Conservation (phyloP, 2,888 invertebrate genomes). For the Brachypalpus laphriformis region DNA sequence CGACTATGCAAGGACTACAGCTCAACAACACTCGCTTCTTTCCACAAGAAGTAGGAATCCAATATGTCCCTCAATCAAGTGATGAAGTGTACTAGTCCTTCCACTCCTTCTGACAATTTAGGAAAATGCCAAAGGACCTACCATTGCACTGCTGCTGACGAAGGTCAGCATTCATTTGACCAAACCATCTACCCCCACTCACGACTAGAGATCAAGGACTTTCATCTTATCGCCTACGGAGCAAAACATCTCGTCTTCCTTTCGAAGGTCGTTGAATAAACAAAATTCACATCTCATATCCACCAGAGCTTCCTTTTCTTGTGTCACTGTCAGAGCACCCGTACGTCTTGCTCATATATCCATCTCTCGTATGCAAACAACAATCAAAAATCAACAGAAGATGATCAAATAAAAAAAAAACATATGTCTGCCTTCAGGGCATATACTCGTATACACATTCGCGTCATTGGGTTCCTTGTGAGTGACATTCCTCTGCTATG, state of each 20-base stretch:
- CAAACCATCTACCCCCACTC: neutral
- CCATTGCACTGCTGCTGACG: neutral
- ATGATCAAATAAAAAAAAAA: slow-evolving; percentile 21
- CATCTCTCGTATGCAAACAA: slow-evolving; percentile 20
- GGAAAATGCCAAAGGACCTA: neutral
- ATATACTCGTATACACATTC: neutral
- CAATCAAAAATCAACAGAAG: slow-evolving; percentile 50
- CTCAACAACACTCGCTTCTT: no score
- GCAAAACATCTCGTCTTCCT: neutral
- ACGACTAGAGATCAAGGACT: neutral
- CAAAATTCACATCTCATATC: slow-evolving; percentile 19
- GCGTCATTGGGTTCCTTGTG: slow-evolving; percentile 5
- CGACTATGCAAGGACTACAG: no score
- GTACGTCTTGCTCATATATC: neutral
- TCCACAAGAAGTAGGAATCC: neutral
- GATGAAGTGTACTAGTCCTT: no score
- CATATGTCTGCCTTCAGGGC: slow-evolving; percentile 20
- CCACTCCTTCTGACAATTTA: neutral
- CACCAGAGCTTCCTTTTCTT: slow-evolving; percentile 4
- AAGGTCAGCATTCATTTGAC: neutral
- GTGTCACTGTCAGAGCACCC: slow-evolving; percentile 17
- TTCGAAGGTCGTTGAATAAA: slow-evolving; percentile 13
- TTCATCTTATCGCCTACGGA: neutral
- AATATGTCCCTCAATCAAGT: neutral
- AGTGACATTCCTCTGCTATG: neutral